Evolutionary conservation across 1,140 invertebrate species (phyloP).

Genomic region (Pararge aegeria): DNA sequence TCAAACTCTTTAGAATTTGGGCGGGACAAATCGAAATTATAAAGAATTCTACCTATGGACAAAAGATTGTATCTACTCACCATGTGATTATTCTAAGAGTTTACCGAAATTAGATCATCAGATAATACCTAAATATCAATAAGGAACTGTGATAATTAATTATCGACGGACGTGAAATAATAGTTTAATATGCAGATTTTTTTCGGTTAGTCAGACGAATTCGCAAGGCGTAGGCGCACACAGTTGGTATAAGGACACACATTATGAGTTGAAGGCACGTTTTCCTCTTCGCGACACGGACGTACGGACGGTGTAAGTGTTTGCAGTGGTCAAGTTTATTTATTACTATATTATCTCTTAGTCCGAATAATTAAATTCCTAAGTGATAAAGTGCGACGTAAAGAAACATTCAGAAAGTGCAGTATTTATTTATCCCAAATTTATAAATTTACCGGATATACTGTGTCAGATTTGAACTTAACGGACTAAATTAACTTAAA

Average conservation of each 20-base stretch:
- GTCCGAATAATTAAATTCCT: neutral
- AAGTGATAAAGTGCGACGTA: neutral
- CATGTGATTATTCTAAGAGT: too few species aligned
- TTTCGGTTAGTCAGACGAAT: slow-evolving; percentile 29
- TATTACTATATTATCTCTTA: slow-evolving; percentile 2
- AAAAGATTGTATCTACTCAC: too few species aligned
- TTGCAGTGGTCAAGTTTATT: slow-evolving; percentile 10
- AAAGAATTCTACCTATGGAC: too few species aligned
- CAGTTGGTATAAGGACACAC: slow-evolving; percentile 56
- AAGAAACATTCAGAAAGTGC: too few species aligned
- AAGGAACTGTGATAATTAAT: slow-evolving; percentile 30
- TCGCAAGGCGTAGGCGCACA: slow-evolving; percentile 53
- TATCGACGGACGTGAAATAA: slow-evolving; percentile 33
- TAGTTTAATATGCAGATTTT: slow-evolving; percentile 33
- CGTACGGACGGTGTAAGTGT: slow-evolving; percentile 65
- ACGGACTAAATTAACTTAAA: neutral
- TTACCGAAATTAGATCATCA: slow-evolving; percentile 24
- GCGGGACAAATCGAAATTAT: too few species aligned
- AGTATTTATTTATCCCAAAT: too few species aligned
- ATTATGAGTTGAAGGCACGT: slow-evolving; percentile 37
- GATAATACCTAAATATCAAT: slow-evolving; percentile 1
- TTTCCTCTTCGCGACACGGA: slow-evolving; percentile 55
- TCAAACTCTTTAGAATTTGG: too few species aligned
- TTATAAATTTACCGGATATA: too few species aligned
- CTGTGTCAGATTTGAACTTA: neutral